phyloP scores from a whole-genome alignment of 2,113 vertebrate species.

The Oxyruncus cristatus region DNA sequence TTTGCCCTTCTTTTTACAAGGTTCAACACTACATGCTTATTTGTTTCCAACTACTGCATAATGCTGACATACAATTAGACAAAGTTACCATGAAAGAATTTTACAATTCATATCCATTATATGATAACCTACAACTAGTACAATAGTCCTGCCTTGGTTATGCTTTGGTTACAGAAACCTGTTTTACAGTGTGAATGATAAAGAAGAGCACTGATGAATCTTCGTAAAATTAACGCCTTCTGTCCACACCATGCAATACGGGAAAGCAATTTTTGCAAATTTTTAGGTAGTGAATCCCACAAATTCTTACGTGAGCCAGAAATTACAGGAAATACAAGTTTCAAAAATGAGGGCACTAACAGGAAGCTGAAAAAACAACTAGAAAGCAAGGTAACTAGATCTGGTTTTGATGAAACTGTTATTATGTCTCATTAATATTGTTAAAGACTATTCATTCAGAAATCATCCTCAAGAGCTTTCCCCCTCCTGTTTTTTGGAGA shows the following conservation, averaged over 20 bases:
- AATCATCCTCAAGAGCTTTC: not conserved
- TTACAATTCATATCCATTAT: not conserved
- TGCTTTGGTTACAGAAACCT: not conserved
- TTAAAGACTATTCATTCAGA: not conserved
- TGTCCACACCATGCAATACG: not conserved
- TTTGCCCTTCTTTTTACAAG: not conserved
- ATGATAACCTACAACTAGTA: not conserved
- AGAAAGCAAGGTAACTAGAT: not conserved
- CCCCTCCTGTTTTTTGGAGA: not conserved
- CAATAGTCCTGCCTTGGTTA: not conserved
- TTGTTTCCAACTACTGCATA: not conserved
- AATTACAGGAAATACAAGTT: not conserved
- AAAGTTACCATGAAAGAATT: not conserved
- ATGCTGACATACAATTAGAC: not conserved
- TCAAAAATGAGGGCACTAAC: not conserved
- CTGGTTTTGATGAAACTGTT: constrained; percentile 16
- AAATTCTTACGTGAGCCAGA: not conserved
- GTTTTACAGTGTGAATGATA: not conserved
- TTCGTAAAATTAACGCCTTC: not conserved
- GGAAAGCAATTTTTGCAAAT: not conserved
- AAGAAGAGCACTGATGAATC: not conserved
- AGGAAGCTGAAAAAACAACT: not conserved
- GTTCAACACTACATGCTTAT: not conserved
- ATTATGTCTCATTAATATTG: not conserved
- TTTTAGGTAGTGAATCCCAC: not conserved